phyloP scores from a whole-genome alignment of 2,888 invertebrate species.

The Andrena praecox region DNA sequence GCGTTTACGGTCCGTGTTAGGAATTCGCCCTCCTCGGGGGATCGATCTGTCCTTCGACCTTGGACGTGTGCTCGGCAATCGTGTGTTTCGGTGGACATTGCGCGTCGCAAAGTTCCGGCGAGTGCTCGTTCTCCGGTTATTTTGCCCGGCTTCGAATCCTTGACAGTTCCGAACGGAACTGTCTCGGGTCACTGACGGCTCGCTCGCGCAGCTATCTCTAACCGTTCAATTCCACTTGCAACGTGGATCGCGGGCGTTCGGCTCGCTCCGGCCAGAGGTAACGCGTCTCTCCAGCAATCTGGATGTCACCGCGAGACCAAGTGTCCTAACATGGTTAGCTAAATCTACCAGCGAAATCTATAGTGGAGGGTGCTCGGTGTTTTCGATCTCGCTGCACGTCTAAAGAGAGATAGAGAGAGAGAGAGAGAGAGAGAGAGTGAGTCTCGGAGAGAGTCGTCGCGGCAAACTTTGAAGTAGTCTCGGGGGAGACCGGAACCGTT shows the following conservation, averaged over 20 bases:
- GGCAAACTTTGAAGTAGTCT: constrained; percentile 48
- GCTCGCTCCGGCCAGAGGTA: background rate
- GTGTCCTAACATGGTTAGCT: constrained; percentile 36
- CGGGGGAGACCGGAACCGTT: no score
- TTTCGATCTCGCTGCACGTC: constrained; percentile 7
- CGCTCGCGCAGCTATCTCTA: background rate
- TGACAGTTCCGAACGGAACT: constrained; percentile 45
- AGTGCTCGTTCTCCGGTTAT: background rate
- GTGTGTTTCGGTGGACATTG: background rate
- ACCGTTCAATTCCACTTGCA: background rate
- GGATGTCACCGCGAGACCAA: background rate
- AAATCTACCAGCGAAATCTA: constrained; percentile 1
- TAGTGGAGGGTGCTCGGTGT: background rate
- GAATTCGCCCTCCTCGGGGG: background rate
- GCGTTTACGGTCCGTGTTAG: background rate
- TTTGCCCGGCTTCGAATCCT: constrained; percentile 35
- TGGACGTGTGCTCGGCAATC: background rate
- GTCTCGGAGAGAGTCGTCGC: constrained; percentile 3
- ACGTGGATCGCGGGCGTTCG: background rate
- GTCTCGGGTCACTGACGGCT: constrained; percentile 14
- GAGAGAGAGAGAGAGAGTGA: background rate
- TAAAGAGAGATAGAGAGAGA: background rate
- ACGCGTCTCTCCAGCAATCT: background rate
- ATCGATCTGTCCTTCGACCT: background rate
- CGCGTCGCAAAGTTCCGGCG: background rate